phyloP scores from a whole-genome alignment of 2,113 vertebrate species.

The Otocyon megalotis region DNA sequence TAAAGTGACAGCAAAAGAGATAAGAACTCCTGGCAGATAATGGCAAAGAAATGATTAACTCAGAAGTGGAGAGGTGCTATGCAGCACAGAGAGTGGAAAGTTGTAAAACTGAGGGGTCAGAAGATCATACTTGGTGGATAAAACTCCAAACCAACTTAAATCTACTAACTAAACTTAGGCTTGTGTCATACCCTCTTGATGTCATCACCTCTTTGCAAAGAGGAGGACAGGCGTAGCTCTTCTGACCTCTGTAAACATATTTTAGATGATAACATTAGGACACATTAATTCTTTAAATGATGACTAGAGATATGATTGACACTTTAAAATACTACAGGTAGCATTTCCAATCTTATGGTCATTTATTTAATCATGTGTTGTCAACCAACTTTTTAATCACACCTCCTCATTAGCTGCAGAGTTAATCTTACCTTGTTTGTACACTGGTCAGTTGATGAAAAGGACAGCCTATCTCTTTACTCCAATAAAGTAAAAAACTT shows the following conservation, averaged over 20 bases:
- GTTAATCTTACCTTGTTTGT: conserved; percentile 56
- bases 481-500: conserved; percentile 53
- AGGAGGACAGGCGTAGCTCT: conserved; percentile 75
- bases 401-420: conserved; percentile 64
- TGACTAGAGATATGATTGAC: conserved; percentile 76
- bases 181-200: conserved; percentile 86
- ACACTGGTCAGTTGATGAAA: conserved; percentile 52
- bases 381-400: conserved; percentile 81
- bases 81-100: conserved; percentile 86
- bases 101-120: conserved; percentile 88
- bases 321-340: conserved; percentile 61
- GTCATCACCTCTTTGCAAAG: conserved; percentile 84
- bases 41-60: conserved; percentile 96
- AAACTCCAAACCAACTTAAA: conserved; percentile 83
- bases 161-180: conserved; percentile 84
- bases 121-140: conserved; percentile 85
- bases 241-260: conserved; percentile 87
- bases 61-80: conserved; percentile 86
- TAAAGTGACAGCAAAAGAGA: conserved; percentile 97
- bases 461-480: conserved; percentile 57
- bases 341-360: conserved; percentile 75
- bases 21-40: conserved; percentile 95
- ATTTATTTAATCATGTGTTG: conserved; percentile 69
- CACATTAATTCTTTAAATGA: conserved; percentile 83
- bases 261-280: conserved; percentile 85